Conservation (phyloP, 1,140 invertebrate species). For the Bombus picipes region DNA sequence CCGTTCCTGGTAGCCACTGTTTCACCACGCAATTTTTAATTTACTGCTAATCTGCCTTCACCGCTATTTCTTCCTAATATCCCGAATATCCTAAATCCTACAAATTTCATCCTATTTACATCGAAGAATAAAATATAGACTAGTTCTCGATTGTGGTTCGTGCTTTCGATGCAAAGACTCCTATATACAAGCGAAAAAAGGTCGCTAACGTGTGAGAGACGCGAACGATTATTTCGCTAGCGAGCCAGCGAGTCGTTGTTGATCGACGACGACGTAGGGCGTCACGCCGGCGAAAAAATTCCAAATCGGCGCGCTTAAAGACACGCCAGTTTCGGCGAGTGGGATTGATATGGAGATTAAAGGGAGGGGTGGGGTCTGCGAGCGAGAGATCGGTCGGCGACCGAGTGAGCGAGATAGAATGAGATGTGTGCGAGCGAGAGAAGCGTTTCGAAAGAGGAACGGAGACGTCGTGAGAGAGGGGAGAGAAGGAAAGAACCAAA, state of each 20-base stretch:
- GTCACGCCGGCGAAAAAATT: slow-evolving; percentile 47
- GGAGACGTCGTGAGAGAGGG: slow-evolving; percentile 11
- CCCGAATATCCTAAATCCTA: too few species aligned
- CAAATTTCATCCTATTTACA: too few species aligned
- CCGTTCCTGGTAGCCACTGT: not conserved
- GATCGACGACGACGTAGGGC: not conserved
- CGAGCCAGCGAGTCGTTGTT: not conserved
- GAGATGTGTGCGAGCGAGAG: not conserved
- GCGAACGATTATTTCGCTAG: not conserved
- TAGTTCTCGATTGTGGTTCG: too few species aligned
- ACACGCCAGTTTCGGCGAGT: slow-evolving; percentile 63
- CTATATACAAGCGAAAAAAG: too few species aligned
- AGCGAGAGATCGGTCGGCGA: slow-evolving; percentile 5
- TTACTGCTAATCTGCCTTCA: not conserved
- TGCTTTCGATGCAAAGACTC: too few species aligned
- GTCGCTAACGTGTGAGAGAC: too few species aligned
- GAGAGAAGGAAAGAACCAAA: slow-evolving; percentile 17
- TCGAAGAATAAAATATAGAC: too few species aligned
- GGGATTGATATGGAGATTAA: slow-evolving; percentile 74
- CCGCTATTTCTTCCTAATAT: not conserved
- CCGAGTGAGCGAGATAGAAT: slow-evolving; percentile 17
- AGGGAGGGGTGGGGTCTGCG: slow-evolving; percentile 25
- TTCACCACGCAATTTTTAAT: not conserved
- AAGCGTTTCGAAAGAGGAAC: slow-evolving; percentile 17
- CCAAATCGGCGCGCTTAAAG: slow-evolving; percentile 62